Conservation (phyloP, 2,888 invertebrate genomes). For the Eugnorisma glareosa region DNA sequence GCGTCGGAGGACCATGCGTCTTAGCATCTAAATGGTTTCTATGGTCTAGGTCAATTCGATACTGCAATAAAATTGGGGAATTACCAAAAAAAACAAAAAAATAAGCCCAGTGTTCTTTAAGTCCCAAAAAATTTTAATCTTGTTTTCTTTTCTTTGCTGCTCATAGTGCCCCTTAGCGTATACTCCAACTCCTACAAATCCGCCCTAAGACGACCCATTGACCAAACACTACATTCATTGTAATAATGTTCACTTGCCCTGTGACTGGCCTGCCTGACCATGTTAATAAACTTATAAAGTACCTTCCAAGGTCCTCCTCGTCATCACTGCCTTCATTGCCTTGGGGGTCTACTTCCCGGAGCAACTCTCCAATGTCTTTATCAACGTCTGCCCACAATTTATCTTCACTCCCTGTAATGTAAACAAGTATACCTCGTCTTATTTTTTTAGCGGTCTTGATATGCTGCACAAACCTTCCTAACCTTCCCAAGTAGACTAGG, state of each 20-base stretch:
- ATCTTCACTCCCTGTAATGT: conserved; percentile 90
- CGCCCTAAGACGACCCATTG: too few species aligned
- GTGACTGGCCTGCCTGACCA: neutral
- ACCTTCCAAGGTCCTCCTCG: conserved; percentile 92
- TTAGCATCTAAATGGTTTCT: too few species aligned
- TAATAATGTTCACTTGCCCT: neutral
- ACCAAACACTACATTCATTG: neutral
- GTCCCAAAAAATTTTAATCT: too few species aligned
- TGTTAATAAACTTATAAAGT: conserved; percentile 4
- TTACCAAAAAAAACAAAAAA: too few species aligned
- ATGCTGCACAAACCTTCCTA: neutral
- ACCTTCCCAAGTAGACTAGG: neutral
- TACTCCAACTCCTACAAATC: too few species aligned
- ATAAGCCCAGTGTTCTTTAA: too few species aligned
- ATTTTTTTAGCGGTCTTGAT: neutral
- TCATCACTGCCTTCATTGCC: conserved; percentile 94
- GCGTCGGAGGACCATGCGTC: too few species aligned
- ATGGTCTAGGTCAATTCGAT: too few species aligned
- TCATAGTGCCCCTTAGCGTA: too few species aligned
- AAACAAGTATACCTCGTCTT: neutral
- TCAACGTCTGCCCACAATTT: conserved; percentile 95
- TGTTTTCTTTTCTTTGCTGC: too few species aligned
- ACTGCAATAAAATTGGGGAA: too few species aligned
- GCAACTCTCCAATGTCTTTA: conserved; percentile 94
- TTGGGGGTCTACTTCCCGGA: conserved; percentile 93